Evolutionary conservation across 2,797 vertebrate genomes (phyloP), one percentile per base, ranked within the genome.

Genomic region (Catharus ustulatus): DNA sequence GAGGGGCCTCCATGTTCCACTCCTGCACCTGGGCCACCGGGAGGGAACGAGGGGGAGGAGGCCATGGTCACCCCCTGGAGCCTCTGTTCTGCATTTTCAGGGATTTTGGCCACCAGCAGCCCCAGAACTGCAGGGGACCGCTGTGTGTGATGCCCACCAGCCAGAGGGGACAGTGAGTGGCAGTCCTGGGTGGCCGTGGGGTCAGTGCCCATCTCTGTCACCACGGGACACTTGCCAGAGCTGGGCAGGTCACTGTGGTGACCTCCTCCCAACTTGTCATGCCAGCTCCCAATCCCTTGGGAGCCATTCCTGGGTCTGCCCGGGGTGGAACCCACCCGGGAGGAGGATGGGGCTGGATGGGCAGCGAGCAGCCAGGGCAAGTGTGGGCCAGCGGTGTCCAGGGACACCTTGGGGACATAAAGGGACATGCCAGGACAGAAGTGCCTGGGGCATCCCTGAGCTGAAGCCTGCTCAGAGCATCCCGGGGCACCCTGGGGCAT

Each of bases 1-100:
- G 95, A 57, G 97, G 97, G 14, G 97, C 96, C 11, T 98, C 98
- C 34, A 98, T 88, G 49, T 98, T 98, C 98, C 98, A 98, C 68
- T 98, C 98, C 90, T 98, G 96, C 88, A 98, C 97, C 98, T 98
- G 96, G 16, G 42, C 55, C 59, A 4, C 5, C 38, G 78, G 62
- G 51, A 67, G 58, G 48, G 13, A 29, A 8, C 18, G 7, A 57
- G n/a, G 77, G 62, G 49, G 36, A 8, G 12, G 13, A 29, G 32
- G n/a, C 3, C 40, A 1, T 0, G 4, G 80, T 12, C 34, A 27
- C 15, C 19, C 27, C 11, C 4, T 6, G 0, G 3, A 29, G 34
- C 13, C 24, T 54, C 48, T 11, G 2, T 0, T 9, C 21, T 30
- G n/a, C 11, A 1, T 1, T 36, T 23, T 21, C 42, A 8, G 69